Percentiles rank a stretch among this genome's conserved stretches.
Evolutionary conservation across 2,113 vertebrate genomes (phyloP).

Genomic region (Seriola dumerili): DNA sequence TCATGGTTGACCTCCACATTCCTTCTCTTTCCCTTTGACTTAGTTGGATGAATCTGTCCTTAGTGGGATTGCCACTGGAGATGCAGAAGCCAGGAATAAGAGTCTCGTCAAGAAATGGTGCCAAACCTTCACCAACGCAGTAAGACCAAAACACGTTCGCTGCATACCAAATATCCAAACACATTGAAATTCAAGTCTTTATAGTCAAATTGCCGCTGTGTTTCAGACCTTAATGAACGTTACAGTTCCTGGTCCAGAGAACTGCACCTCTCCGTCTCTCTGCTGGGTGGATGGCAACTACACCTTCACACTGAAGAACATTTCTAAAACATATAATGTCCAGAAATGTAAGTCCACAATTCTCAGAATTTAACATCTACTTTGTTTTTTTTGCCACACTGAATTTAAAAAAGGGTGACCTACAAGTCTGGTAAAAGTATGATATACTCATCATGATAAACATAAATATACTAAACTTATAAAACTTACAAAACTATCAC

Average conservation of each 20-base stretch:
- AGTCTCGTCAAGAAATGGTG: conserved; percentile 93
- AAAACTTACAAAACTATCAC: too few species aligned
- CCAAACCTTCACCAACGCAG: conserved; percentile 84
- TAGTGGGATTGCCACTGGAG: conserved; percentile 88
- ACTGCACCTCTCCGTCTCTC: conserved; percentile 86
- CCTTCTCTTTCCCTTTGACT: conserved; percentile 7
- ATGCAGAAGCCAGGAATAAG: conserved; percentile 87
- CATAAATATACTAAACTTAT: background rate
- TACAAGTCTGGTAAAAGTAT: background rate
- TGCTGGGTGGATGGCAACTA: conserved; percentile 86
- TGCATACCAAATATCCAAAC: background rate
- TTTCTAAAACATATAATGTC: conserved; percentile 82
- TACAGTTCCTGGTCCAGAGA: conserved; percentile 85
- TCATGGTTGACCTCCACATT: background rate
- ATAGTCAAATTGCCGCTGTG: conserved; percentile 10
- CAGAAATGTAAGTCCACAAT: conserved; percentile 86
- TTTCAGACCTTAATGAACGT: conserved; percentile 88
- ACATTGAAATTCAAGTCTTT: background rate
- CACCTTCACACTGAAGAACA: conserved; percentile 86
- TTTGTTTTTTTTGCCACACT: background rate
- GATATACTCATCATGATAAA: background rate
- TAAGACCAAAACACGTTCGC: conserved; percentile 72
- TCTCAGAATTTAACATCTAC: background rate
- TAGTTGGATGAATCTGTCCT: conserved; percentile 92
- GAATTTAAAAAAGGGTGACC: background rate